Percentiles rank a stretch among this genome's conserved stretches.
Conservation (phyloP, 2,797 vertebrate species). For the Prionace glauca region DNA sequence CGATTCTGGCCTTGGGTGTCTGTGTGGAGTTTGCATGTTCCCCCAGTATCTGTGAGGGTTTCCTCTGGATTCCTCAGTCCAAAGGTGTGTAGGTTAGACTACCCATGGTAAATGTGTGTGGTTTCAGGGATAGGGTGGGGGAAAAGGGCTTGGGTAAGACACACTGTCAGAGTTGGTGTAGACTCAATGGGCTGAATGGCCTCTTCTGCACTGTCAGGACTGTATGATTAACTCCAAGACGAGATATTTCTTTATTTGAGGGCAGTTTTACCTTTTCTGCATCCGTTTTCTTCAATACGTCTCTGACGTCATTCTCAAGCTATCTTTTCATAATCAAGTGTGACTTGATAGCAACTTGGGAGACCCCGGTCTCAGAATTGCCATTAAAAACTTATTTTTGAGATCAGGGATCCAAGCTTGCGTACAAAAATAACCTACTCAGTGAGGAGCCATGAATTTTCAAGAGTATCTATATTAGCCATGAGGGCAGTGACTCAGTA, state of each 20-base stretch:
- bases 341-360: background rate
- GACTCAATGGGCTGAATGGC: no score
- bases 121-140: no score
- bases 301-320: background rate
- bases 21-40: no score
- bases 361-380: background rate
- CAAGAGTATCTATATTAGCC: background rate
- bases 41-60: no score
- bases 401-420: background rate
- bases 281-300: background rate
- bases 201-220: no score
- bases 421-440: background rate
- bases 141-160: no score
- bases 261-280: background rate
- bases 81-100: no score
- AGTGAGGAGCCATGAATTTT: background rate
- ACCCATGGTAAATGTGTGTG: no score
- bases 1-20: no score
- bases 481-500: background rate
- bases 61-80: no score
- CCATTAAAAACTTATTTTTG: background rate
- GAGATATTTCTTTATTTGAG: background rate
- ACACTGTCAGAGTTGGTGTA: no score
- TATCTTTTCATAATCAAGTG: background rate
- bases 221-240: background rate